Conservation (phyloP, 2,888 invertebrate genomes). For the Hydropsyche betteni region DNA sequence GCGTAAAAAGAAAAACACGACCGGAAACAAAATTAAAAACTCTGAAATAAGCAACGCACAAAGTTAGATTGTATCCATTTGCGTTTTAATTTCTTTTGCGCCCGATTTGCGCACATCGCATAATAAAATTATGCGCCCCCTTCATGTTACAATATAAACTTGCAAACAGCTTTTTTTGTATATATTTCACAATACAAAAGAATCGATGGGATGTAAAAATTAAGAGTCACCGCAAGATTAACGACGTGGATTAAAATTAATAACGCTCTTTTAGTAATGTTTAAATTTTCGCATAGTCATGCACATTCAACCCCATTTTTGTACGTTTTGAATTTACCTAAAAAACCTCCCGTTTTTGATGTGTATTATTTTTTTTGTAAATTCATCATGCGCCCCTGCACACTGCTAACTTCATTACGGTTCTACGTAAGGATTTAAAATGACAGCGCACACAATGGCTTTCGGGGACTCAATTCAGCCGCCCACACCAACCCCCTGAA, state of each 20-base stretch:
- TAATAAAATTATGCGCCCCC: slow-evolving; percentile 52
- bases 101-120: slow-evolving; percentile 36
- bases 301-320: not conserved
- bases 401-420: slow-evolving; percentile 41
- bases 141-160: slow-evolving; percentile 38
- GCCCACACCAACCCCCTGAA: not conserved
- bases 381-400: slow-evolving; percentile 13
- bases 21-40: slow-evolving; percentile 13
- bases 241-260: slow-evolving; percentile 40
- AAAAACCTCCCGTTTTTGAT: slow-evolving; percentile 1
- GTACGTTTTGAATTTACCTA: slow-evolving; percentile 5
- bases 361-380: slow-evolving; percentile 27
- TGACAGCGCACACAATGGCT: slow-evolving; percentile 46
- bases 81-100: slow-evolving; percentile 17
- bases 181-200: slow-evolving; percentile 43
- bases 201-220: slow-evolving; percentile 51
- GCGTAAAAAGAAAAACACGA: not conserved
- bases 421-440: slow-evolving; percentile 44
- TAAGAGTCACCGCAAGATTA: not conserved
- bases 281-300: slow-evolving; percentile 27
- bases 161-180: slow-evolving; percentile 25
- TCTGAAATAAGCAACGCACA: not conserved
- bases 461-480: slow-evolving; percentile 39
- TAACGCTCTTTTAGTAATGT: slow-evolving; percentile 34
- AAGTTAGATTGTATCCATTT: slow-evolving; percentile 30